phyloP scores from a whole-genome alignment of 1,140 invertebrate genomes.

The Pogonognathellus flavescens region DNA sequence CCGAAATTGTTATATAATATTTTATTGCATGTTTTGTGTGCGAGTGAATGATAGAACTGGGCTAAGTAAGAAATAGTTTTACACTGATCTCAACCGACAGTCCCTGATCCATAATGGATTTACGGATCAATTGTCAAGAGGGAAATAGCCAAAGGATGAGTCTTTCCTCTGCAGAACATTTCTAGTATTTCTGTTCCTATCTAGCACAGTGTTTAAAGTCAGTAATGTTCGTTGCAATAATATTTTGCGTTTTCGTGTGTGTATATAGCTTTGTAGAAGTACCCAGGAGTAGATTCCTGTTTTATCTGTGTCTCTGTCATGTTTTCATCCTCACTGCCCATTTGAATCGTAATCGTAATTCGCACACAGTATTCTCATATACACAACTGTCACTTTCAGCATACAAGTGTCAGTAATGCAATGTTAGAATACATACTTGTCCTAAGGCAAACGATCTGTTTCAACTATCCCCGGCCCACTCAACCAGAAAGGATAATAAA shows the following conservation, averaged over 20 bases:
- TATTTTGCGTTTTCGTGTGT: too few relatives aligned
- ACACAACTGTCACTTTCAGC: not conserved
- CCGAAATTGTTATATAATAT: too few relatives aligned
- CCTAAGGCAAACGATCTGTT: not conserved
- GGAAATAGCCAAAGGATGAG: not conserved
- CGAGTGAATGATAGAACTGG: not conserved
- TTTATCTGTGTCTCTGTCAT: slow-evolving; percentile 30
- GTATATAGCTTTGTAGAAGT: too few relatives aligned
- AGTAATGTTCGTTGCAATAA: too few relatives aligned
- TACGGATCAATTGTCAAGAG: slow-evolving; percentile 46
- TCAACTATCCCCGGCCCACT: not conserved
- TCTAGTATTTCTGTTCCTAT: too few relatives aligned
- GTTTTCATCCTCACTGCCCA: slow-evolving; percentile 29
- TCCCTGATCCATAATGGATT: slow-evolving; percentile 32
- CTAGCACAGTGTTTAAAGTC: slow-evolving; percentile 7
- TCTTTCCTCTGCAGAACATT: not conserved
- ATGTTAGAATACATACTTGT: not conserved
- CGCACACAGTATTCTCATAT: not conserved
- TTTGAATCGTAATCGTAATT: not conserved
- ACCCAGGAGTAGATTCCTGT: not conserved
- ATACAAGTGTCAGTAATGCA: not conserved
- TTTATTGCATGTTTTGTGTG: too few relatives aligned
- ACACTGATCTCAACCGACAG: not conserved
- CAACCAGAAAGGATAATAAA: not conserved
- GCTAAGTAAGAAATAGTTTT: not conserved